Evolutionary conservation across 2,888 invertebrate species (phyloP).

Genomic region (Pegoplata infirma): DNA sequence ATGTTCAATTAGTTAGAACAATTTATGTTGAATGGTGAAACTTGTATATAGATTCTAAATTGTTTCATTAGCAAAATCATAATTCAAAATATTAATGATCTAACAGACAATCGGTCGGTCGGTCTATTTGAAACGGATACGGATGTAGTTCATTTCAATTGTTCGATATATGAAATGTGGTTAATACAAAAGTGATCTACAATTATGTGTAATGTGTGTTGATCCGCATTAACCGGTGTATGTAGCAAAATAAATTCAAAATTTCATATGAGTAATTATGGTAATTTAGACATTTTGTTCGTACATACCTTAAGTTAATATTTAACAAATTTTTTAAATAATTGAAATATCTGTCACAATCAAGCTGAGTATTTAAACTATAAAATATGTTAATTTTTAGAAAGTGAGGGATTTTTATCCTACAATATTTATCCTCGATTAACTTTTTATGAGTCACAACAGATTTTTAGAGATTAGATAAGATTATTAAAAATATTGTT

Average conservation of each 20-base stretch:
- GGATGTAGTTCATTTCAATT: constrained; percentile 27
- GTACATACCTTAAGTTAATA: no score
- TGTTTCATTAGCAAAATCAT: constrained; percentile 26
- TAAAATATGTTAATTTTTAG: no score
- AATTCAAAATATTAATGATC: not conserved
- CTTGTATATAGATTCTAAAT: not conserved
- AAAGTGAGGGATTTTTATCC: no score
- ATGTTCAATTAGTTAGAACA: not conserved
- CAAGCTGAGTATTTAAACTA: no score
- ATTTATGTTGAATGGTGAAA: not conserved
- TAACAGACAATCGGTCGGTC: constrained; percentile 4
- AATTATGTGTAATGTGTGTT: no score
- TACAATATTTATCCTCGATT: no score
- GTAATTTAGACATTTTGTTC: constrained; percentile 15
- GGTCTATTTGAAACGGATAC: constrained; percentile 49
- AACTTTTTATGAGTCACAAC: no score
- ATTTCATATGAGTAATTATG: constrained; percentile 13
- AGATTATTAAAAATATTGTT: no score
- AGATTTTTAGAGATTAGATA: no score
- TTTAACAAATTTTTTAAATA: no score
- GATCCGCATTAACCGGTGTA: no score
- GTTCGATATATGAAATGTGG: constrained; percentile 12
- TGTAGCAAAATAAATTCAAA: not conserved
- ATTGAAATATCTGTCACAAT: no score
- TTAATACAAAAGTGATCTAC: not conserved